phyloP scores from a whole-genome alignment of 2,113 vertebrate genomes.

The Pseudolaguvia tuberculata region DNA sequence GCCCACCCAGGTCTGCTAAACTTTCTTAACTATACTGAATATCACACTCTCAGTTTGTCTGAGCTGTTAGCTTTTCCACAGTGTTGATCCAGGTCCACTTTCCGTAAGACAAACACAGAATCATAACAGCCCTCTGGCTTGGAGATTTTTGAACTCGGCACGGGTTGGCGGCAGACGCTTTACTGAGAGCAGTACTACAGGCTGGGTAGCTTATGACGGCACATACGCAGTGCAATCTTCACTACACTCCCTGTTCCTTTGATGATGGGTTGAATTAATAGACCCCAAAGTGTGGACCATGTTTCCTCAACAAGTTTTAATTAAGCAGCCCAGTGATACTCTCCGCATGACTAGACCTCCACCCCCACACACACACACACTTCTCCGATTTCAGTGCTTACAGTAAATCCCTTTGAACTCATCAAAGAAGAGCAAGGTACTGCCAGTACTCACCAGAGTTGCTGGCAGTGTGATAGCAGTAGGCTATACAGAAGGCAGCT shows the following conservation, averaged over 20 bases:
- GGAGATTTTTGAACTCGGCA: slow-evolving; percentile 63
- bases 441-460: slow-evolving; percentile 4
- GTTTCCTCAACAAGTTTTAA: slow-evolving; percentile 41
- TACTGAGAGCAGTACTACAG: slow-evolving; percentile 14
- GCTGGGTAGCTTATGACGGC: slow-evolving; percentile 33
- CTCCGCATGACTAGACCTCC: slow-evolving; percentile 13
- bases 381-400: slow-evolving; percentile 8
- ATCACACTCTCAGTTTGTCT: slow-evolving; percentile 78
- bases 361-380: not conserved
- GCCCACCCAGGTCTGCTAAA: slow-evolving; percentile 81
- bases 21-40: slow-evolving; percentile 82
- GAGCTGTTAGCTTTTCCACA: slow-evolving; percentile 62
- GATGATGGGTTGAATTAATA: not conserved
- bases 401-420: slow-evolving; percentile 22
- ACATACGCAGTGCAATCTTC: slow-evolving; percentile 51
- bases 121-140: slow-evolving; percentile 61
- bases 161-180: slow-evolving; percentile 65
- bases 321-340: slow-evolving; percentile 18
- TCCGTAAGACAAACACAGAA: slow-evolving; percentile 73
- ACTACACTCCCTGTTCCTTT: slow-evolving; percentile 20
- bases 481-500: slow-evolving; percentile 11
- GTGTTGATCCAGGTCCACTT: slow-evolving; percentile 69
- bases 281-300: slow-evolving; percentile 12
- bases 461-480: slow-evolving; percentile 7
- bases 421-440: not conserved